Evolutionary conservation across 2,113 vertebrate species (phyloP).

Genomic region (Nannobrachium achirus): DNA sequence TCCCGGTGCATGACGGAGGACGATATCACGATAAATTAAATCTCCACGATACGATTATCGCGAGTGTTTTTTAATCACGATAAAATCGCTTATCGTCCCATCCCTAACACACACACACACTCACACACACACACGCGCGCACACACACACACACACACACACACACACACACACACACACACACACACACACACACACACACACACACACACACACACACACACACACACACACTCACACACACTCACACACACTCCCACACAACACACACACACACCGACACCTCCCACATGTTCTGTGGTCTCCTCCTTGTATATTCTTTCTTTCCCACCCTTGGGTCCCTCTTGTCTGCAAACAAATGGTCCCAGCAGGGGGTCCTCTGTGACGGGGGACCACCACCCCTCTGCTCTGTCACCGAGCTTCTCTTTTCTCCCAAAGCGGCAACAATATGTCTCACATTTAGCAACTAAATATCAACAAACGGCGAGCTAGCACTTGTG

Average conservation of each 20-base stretch:
- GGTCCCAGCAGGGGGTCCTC: constrained; percentile 78
- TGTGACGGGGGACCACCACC: constrained; percentile 80
- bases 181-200: constrained; percentile 11
- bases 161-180: constrained; percentile 13
- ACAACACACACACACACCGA: constrained; percentile 21
- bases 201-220: constrained; percentile 35
- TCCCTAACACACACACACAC: constrained; percentile 16
- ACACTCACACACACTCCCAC: constrained; percentile 41
- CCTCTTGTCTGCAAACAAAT: constrained; percentile 82
- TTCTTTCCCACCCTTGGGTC: constrained; percentile 74
- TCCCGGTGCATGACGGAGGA: too few species aligned
- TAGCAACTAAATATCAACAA: constrained; percentile 68
- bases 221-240: constrained; percentile 14
- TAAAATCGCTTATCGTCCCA: too few species aligned
- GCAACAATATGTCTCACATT: constrained; percentile 60
- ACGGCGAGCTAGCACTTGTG: constrained; percentile 47
- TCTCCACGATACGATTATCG: too few species aligned
- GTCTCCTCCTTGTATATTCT: constrained; percentile 51
- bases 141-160: constrained; percentile 13
- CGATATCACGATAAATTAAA: too few species aligned
- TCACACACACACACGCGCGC: constrained; percentile 10
- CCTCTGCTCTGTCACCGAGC: constrained; percentile 71
- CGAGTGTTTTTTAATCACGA: too few species aligned
- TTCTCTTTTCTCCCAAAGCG: constrained; percentile 60
- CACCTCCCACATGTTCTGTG: constrained; percentile 64